Evolutionary conservation across 2,113 vertebrate species (phyloP).

Genomic region (Apaloderma vittatum): DNA sequence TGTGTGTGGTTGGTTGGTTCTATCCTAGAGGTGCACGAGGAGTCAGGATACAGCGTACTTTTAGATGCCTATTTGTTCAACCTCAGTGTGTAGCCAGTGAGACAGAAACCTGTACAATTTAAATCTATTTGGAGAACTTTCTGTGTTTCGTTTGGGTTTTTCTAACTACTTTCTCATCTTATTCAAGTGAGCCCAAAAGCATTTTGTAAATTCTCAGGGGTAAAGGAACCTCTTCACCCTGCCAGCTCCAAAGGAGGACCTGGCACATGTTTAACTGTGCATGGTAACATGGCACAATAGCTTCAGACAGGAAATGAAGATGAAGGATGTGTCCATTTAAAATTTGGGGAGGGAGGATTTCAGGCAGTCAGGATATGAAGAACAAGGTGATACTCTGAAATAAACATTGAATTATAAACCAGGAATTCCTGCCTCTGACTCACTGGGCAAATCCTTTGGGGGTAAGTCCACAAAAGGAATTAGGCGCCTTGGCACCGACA

Average conservation of each 20-base stretch:
- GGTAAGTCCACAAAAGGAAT: slow-evolving; percentile 54
- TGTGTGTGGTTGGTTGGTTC: slow-evolving; percentile 54
- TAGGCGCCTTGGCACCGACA: slow-evolving; percentile 16
- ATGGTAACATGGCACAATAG: neutral
- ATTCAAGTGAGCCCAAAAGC: neutral
- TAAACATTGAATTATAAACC: slow-evolving; percentile 68
- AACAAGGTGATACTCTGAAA: slow-evolving; percentile 67
- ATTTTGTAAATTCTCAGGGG: neutral
- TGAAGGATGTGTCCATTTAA: slow-evolving; percentile 36
- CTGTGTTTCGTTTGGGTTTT: neutral
- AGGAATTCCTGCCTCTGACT: slow-evolving; percentile 74
- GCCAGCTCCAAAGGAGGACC: neutral
- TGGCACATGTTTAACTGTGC: neutral
- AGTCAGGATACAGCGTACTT: slow-evolving; percentile 56
- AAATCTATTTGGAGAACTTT: neutral
- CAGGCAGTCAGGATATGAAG: slow-evolving; percentile 50
- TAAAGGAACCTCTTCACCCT: neutral
- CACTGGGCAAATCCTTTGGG: slow-evolving; percentile 63
- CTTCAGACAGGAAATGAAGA: slow-evolving; percentile 22
- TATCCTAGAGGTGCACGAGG: slow-evolving; percentile 9
- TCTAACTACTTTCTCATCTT: neutral
- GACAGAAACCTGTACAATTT: neutral
- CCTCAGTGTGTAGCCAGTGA: neutral
- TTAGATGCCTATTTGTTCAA: slow-evolving; percentile 5
- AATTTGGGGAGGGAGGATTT: neutral